These are phyloP conservation scores for Apis dorsata DNA, from an alignment of 1,140 invertebrate species.

Conservation along the genomic window DNA sequence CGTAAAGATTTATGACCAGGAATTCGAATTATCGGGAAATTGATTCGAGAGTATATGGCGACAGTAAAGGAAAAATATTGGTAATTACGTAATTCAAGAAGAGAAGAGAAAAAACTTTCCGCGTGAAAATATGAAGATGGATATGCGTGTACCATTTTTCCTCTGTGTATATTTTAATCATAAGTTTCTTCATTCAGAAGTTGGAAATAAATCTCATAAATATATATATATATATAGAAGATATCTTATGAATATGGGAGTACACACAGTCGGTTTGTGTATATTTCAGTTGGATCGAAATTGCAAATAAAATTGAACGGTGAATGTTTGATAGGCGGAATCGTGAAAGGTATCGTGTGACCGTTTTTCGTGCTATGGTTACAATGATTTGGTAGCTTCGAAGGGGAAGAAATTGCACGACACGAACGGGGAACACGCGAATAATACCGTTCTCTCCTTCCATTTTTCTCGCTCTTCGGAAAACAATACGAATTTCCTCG, in stretches of 20 bases:
- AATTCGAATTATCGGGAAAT: no score
- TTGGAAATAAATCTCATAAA: no score
- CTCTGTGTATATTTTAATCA: no score
- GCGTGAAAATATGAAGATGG: no score
- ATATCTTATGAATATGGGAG: not conserved
- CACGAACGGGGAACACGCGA: not conserved
- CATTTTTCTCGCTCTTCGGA: not conserved
- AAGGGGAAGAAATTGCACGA: constrained; percentile 8
- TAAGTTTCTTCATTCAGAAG: no score
- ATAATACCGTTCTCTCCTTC: not conserved
- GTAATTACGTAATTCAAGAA: no score
- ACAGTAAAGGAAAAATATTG: no score
- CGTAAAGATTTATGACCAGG: no score
- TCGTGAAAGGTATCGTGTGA: not conserved
- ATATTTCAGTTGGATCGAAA: constrained; percentile 7
- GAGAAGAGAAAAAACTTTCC: no score
- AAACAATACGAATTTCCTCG: constrained; percentile 7
- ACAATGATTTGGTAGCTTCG: not conserved
- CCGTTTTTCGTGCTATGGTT: not conserved
- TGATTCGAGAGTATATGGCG: no score
- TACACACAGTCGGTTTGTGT: not conserved
- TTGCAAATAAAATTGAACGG: constrained; percentile 33
- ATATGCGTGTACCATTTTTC: no score
- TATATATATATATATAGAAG: no score
- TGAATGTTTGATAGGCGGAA: constrained; percentile 18